Evolutionary conservation across 92 coral and sea anemone species (phyloP).

Genomic region (Micromussa lordhowensis): DNA sequence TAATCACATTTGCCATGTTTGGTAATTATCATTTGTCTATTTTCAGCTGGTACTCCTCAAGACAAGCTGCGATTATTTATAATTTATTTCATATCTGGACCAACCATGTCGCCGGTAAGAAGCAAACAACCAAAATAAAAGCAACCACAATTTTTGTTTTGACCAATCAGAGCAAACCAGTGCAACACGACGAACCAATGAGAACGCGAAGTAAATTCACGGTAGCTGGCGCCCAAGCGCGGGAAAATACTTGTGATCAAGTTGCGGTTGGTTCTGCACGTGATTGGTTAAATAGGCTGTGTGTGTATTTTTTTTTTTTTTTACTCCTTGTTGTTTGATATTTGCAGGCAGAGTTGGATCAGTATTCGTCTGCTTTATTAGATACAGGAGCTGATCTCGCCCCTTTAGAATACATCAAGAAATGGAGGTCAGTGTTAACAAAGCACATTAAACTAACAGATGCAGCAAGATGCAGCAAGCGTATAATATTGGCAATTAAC

Average conservation of each 20-base stretch:
- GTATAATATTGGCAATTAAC: no score
- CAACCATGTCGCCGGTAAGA: constrained; percentile 94
- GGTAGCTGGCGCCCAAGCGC: background rate
- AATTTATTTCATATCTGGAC: constrained; percentile 94
- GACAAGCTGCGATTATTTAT: constrained; percentile 95
- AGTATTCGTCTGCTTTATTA: constrained; percentile 86
- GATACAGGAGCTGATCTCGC: constrained; percentile 88
- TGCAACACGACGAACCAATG: background rate
- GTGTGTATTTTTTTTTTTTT: no score
- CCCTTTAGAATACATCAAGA: constrained; percentile 92
- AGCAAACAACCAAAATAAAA: background rate
- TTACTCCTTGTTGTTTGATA: background rate
- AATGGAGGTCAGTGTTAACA: constrained; percentile 82
- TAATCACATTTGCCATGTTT: background rate
- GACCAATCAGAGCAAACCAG: background rate
- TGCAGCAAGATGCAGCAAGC: no score
- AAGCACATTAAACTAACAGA: background rate
- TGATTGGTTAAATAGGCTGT: background rate
- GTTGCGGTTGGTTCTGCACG: no score
- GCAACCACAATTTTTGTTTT: background rate
- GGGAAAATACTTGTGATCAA: background rate
- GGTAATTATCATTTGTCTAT: background rate
- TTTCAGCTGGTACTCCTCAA: constrained; percentile 93
- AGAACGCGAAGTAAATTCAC: background rate
- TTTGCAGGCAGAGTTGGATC: constrained; percentile 95